Evolutionary conservation across 92 coral and sea anemone genomes (phyloP), one percentile per base, ranked within the genome.

Genomic region (Zoanthus sansibaricus): DNA sequence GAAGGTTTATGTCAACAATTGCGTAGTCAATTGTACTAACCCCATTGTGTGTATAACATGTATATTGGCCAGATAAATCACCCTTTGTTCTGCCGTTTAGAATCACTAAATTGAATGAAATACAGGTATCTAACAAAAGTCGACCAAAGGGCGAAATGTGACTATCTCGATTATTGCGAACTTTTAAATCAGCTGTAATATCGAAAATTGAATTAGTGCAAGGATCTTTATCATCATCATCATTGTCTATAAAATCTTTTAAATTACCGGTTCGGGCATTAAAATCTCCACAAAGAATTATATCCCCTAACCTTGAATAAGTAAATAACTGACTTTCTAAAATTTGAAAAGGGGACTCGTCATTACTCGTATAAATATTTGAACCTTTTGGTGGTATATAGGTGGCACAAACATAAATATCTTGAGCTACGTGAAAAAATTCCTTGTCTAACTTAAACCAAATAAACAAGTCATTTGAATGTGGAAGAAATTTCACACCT

Each of bases 51-150:
- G 86, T 86, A 48, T 90, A 71, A 58, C 92, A 90, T 1, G 90
- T 90, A 77, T 86, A 89, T 74, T 84, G 89, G 32, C 91, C 84
- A 56, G 85, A 16, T 25, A 83, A 72, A 72, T 88, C 89, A 54
- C 91, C 91, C 75, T 21, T 88, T 5, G 83, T 33, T 72, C 91
- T 83, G 18, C 91, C 91, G 62, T 88, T 88, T 83, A 88, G 75
- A 18, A 75, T 58, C 61, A 79, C 42, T 56, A 86, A 44, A 44
- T 59, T 59, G 67, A 59, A 59, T 13, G 11, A 68, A 68, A 68
- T 68, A 68, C 72, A 68, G 21, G 73, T 69, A 16, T 69, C 73
- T 69, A 69, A 13, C 71, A 66, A 66, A 7, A 66, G 71, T 20
- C 71, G 71, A 66, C 71, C 73, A 69, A 21, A 21, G 55, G 55